These are phyloP conservation scores for Oreohelix idahoensis DNA, from an alignment of 1,140 invertebrate genomes.

Conservation along the genomic window DNA sequence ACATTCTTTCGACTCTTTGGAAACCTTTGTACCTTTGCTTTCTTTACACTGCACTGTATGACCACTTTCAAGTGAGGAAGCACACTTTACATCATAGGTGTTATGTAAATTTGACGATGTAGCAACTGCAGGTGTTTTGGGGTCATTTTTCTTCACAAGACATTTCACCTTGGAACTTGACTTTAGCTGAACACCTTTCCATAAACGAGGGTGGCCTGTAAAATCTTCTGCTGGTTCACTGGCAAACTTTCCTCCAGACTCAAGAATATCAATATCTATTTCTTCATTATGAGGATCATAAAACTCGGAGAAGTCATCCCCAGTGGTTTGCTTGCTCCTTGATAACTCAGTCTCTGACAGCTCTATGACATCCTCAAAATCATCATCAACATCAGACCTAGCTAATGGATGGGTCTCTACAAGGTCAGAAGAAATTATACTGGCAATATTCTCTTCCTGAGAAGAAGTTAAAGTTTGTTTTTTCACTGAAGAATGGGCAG, in stretches of 20 bases:
- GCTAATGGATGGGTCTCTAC: slow-evolving; percentile 20
- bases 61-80: background rate
- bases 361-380: slow-evolving; percentile 36
- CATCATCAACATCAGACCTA: slow-evolving; percentile 25
- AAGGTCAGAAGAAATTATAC: background rate
- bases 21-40: background rate
- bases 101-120: slow-evolving; percentile 51
- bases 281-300: slow-evolving; percentile 16
- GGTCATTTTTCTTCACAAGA: slow-evolving; percentile 41
- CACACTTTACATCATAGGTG: slow-evolving; percentile 37
- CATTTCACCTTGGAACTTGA: slow-evolving; percentile 40
- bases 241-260: slow-evolving; percentile 45
- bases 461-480: background rate
- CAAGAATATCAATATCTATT: slow-evolving; percentile 42
- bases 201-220: slow-evolving; percentile 35
- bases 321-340: background rate
- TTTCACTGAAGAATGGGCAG: background rate
- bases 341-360: background rate
- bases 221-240: slow-evolving; percentile 56
- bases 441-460: background rate
- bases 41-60: background rate
- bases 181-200: slow-evolving; percentile 23
- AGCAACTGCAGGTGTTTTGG: slow-evolving; percentile 44
- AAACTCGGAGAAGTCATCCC: slow-evolving; percentile 9
- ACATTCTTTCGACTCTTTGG: background rate